Percentiles rank a stretch among this genome's conserved stretches.
phyloP scores from a whole-genome alignment of 2,113 vertebrate species.

The Furnarius figulus region DNA sequence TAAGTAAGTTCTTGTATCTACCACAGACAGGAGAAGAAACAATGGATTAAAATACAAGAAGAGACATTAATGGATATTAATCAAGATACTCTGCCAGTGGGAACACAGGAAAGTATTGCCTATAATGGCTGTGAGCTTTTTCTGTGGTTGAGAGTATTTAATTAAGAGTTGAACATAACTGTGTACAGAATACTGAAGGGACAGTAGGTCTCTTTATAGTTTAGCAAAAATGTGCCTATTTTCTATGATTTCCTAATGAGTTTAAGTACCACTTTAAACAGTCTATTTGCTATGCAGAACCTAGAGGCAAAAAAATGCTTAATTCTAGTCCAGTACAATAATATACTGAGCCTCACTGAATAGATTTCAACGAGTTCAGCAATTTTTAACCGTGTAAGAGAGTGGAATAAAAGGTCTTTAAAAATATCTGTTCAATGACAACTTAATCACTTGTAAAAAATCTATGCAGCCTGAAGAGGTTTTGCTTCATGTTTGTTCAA shows the following conservation, averaged over 20 bases:
- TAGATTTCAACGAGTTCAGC: background rate
- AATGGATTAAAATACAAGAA: background rate
- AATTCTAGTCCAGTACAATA: background rate
- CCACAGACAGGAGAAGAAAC: background rate
- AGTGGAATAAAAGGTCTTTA: background rate
- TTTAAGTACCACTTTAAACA: background rate
- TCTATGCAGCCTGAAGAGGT: background rate
- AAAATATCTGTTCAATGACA: background rate
- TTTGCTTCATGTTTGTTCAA: background rate
- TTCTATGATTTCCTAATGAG: background rate
- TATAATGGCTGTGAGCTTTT: background rate
- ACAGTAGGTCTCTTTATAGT: background rate
- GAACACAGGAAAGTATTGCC: background rate
- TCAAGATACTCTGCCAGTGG: background rate
- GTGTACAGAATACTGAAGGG: background rate
- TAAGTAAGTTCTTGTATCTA: background rate
- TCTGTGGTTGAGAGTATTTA: background rate
- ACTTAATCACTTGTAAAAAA: background rate
- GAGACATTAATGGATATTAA: background rate
- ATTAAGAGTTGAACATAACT: background rate
- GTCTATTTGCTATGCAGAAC: background rate
- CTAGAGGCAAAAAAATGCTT: background rate
- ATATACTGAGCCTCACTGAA: background rate
- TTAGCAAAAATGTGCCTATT: background rate
- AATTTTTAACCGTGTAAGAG: background rate